Conservation (phyloP, 2,797 vertebrate genomes). For the Arnoldichthys spilopterus region DNA sequence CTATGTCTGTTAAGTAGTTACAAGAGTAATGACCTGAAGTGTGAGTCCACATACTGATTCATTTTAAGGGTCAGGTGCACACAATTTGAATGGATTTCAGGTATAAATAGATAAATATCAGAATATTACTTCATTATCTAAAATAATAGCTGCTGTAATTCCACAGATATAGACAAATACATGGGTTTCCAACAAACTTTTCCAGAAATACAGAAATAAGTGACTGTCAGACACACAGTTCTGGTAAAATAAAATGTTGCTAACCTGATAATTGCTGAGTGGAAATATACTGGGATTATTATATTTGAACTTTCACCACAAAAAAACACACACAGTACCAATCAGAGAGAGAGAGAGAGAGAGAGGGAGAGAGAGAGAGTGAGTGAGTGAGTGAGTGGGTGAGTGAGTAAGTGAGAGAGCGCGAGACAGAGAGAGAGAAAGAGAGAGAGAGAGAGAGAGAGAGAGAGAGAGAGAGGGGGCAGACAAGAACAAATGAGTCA, state of each 20-base stretch:
- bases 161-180: background rate
- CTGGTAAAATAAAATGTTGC: background rate
- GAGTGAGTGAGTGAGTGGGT: conserved; percentile 1
- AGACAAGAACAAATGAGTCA: conserved; percentile 51
- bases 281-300: background rate
- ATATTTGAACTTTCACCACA: background rate
- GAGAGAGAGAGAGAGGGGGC: background rate
- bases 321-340: background rate
- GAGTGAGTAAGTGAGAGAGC: background rate
- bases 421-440: conserved; percentile 4
- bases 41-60: too few species aligned
- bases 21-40: too few species aligned
- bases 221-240: background rate
- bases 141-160: background rate
- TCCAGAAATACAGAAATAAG: background rate
- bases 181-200: background rate
- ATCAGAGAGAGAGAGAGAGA: conserved; percentile 2
- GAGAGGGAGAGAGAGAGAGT: background rate
- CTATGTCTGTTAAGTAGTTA: too few species aligned
- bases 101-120: too few species aligned
- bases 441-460: background rate
- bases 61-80: too few species aligned
- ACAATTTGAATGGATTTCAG: too few species aligned
- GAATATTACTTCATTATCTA: too few species aligned
- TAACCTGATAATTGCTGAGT: background rate